Evolutionary conservation across 2,113 vertebrate genomes (phyloP).

Genomic region (Fukomys damarensis): DNA sequence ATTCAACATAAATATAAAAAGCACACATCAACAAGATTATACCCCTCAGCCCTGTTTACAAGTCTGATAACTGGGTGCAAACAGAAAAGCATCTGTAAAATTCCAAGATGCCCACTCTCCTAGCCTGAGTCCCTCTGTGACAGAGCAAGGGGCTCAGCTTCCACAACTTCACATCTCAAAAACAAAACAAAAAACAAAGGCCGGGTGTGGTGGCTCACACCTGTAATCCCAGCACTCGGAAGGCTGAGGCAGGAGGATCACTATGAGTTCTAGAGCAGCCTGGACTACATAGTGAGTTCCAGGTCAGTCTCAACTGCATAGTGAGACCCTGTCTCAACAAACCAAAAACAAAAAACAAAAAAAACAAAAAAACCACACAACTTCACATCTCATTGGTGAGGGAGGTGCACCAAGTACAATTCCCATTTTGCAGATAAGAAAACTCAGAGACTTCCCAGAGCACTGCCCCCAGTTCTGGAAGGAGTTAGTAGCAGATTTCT

Average conservation of each 20-base stretch:
- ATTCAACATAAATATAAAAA: constrained; percentile 49
- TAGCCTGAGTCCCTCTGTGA: background rate
- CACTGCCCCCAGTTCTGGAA: background rate
- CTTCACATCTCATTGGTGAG: background rate
- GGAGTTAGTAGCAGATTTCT: background rate
- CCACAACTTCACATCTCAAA: no score
- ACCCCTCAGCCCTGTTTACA: background rate
- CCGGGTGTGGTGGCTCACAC: no score
- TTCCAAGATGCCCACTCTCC: background rate
- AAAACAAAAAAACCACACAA: no score
- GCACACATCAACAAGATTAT: background rate
- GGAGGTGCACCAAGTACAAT: background rate
- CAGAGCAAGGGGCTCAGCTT: background rate
- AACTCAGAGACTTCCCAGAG: no score
- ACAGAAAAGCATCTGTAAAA: constrained; percentile 2
- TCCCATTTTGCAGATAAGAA: background rate
- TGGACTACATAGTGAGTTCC: no score
- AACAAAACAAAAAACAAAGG: no score
- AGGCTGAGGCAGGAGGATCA: no score
- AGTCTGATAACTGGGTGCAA: background rate
- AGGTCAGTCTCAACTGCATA: no score
- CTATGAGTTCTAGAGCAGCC: no score
- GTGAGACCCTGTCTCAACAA: no score
- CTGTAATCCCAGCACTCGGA: no score
- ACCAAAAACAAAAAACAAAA: no score